Evolutionary conservation across 1,140 invertebrate species (phyloP).

Genomic region (Asbolus verrucosus): DNA sequence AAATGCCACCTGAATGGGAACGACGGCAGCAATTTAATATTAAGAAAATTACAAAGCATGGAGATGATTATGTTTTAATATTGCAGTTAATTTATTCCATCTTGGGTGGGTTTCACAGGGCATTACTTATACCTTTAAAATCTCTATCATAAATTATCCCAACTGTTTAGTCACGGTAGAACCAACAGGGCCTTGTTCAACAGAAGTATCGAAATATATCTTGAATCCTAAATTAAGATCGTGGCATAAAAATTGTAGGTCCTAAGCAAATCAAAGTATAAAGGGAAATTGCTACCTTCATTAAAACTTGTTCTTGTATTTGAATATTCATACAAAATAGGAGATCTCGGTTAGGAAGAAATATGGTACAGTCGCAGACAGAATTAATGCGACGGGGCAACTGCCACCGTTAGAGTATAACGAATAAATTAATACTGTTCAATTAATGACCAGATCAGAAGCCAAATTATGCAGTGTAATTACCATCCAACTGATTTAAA

Average conservation of each 20-base stretch:
- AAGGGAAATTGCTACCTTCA: constrained; percentile 21
- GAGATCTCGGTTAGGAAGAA: constrained; percentile 5
- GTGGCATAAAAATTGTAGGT: constrained; percentile 8
- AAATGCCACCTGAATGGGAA: not conserved
- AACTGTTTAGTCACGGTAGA: constrained; percentile 31
- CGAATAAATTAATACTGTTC: too few relatives aligned
- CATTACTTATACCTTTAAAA: constrained; percentile 22
- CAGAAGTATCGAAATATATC: constrained; percentile 20
- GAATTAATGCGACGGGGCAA: not conserved
- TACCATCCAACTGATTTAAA: too few relatives aligned
- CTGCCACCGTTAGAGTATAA: too few relatives aligned
- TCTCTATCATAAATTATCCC: constrained; percentile 32
- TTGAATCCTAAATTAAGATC: constrained; percentile 30
- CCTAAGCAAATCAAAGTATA: constrained; percentile 24
- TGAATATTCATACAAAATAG: constrained; percentile 28
- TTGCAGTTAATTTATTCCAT: constrained; percentile 39
- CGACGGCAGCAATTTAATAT: constrained; percentile 32
- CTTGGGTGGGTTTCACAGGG: constrained; percentile 31
- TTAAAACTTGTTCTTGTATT: constrained; percentile 20
- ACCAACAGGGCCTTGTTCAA: not conserved
- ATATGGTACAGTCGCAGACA: not conserved
- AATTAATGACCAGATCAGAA: too few relatives aligned
- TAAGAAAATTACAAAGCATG: constrained; percentile 37
- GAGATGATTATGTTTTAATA: constrained; percentile 43
- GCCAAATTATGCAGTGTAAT: too few relatives aligned